Base-by-base conservation (phyloP, 2,888 invertebrate genomes). In the Lycia hirtaria region DNA sequence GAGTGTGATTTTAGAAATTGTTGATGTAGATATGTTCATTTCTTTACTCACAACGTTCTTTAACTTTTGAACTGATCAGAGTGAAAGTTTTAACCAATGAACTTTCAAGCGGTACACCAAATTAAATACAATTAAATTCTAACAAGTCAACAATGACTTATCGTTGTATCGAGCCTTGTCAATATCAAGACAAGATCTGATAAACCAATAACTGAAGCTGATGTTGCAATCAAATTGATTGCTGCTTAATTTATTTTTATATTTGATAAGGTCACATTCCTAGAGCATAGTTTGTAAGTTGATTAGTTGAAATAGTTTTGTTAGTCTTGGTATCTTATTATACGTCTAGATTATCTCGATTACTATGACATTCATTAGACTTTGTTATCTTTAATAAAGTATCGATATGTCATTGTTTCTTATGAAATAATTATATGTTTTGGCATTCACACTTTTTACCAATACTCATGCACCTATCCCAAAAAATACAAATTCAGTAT, bases 61-160 rank as follows among this genome's bases (percentile, higher is more conserved):
- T n/a, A n/a, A n/a, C n/a, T n/a, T n/a, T n/a, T n/a, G 15, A 47
- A 47, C 15, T 3, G 12, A 15, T 47, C 26, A n/a, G 1, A 68
- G 67, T 64, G 68, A 70, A 68, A 70, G 68, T 65, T 38, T 17
- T 28, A 61, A 55, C 55, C 53, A 60, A 24, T 60, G 60, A 66
- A 69, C 67, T 71, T 71, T 71, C 67, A 64, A 66, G 65, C 67
- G 49, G 58, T 48, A 52, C 62, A 59, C 47, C 49, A 67, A 65
- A 70, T 69, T 68, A 68, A 62, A 65, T 64, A 73, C 67, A 74
- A 76, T 73, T 70, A 71, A 69, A 69, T 71, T 70, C 49, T 71
- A 72, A 76, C 73, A 72, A 75, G 68, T 72, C 72, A 71, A 71
- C 67, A 64, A 64, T 63, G 72, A 64, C 65, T 60, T 60, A 58